A percentile compares a stretch with the other conserved stretches of the same genome.
These are phyloP conservation scores for Stictocephala bisonia DNA, from an alignment of 2,888 invertebrate species.

Conservation along the genomic window DNA sequence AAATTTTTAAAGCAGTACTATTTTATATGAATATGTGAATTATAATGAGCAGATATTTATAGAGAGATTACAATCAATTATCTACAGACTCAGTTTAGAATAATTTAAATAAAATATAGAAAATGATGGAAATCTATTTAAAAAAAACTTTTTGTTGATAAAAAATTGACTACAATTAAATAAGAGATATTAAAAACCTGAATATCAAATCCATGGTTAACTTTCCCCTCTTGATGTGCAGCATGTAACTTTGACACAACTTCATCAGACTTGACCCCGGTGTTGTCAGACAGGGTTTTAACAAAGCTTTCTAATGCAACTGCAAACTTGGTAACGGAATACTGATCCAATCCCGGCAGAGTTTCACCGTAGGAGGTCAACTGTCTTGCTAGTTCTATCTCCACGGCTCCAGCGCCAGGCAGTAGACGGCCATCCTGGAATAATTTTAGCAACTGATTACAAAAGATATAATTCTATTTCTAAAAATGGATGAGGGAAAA, in stretches of 20 bases:
- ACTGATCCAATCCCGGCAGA: constrained; percentile 95
- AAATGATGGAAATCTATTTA: no score
- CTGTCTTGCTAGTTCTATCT: constrained; percentile 90
- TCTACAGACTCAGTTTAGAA: no score
- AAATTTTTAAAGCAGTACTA: no score
- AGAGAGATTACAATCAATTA: no score
- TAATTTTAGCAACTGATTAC: constrained; percentile 1
- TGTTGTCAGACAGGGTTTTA: constrained; percentile 93
- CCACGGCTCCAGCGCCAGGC: constrained; percentile 95
- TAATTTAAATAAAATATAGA: no score
- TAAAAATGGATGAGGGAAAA: no score
- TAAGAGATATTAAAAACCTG: constrained; percentile 75
- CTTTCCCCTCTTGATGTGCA: constrained; percentile 91
- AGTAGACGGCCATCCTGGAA: constrained; percentile 73
- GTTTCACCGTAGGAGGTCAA: constrained; percentile 90
- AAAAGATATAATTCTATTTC: no score
- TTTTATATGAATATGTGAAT: no score
- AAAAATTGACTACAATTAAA: no score
- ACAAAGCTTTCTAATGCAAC: constrained; percentile 90
- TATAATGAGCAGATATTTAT: no score
- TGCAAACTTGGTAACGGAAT: constrained; percentile 94
- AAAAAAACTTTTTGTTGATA: no score
- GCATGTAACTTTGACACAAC: constrained; percentile 90
- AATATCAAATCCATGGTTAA: constrained; percentile 87
- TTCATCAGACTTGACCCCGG: constrained; percentile 89